phyloP scores from a whole-genome alignment of 2,113 vertebrate species.

The Zapornia atra region DNA sequence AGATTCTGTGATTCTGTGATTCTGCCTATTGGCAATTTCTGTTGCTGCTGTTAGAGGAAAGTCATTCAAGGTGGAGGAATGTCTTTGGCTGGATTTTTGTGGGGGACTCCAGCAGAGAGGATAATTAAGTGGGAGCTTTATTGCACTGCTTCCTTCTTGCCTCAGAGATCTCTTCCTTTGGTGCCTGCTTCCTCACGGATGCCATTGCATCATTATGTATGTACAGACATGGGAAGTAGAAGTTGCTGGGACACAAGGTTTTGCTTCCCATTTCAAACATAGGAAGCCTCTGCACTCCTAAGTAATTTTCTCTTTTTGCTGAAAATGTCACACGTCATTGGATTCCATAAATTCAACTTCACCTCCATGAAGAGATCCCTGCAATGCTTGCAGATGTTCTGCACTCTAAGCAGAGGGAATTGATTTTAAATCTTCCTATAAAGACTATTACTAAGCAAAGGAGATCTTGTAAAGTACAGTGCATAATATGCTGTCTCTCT shows the following conservation, averaged over 20 bases:
- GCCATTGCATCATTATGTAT: not conserved
- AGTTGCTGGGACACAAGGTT: not conserved
- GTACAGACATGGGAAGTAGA: not conserved
- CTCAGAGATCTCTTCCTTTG: not conserved
- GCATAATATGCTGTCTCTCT: not conserved
- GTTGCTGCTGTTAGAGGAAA: not conserved
- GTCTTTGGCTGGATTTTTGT: not conserved
- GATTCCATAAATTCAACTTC: conserved; percentile 20
- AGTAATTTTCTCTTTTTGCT: not conserved
- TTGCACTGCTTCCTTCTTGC: not conserved
- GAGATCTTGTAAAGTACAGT: not conserved
- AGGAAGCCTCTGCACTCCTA: not conserved
- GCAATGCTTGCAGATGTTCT: not conserved
- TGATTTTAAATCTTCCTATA: not conserved
- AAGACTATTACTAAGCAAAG: not conserved
- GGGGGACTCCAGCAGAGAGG: not conserved
- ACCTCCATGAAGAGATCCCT: not conserved
- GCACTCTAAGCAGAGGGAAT: not conserved
- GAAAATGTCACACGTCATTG: not conserved
- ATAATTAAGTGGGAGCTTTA: conserved; percentile 6
- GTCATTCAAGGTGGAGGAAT: not conserved
- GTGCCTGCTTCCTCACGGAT: not conserved
- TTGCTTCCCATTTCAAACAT: not conserved
- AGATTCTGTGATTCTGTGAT: too few species aligned
- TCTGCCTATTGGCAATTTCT: not conserved